Conservation (phyloP, 2,888 invertebrate species). For the Hyposoter dolosus region DNA sequence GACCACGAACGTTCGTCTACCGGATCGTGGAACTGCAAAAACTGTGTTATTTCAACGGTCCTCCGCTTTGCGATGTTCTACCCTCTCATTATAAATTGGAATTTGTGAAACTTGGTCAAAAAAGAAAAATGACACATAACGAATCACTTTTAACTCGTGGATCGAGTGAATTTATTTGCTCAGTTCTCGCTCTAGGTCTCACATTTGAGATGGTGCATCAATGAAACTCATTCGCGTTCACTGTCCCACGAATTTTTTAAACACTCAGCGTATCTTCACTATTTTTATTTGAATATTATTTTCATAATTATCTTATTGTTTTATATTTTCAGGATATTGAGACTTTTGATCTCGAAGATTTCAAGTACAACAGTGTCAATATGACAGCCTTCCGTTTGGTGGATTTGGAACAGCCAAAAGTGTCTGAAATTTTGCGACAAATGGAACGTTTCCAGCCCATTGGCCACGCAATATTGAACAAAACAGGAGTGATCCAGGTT, state of each 20-base stretch:
- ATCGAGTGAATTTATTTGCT: neutral
- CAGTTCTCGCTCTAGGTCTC: no score
- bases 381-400: slow-evolving; percentile 97
- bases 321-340: slow-evolving; percentile 90
- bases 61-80: slow-evolving; percentile 64
- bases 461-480: slow-evolving; percentile 91
- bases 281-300: neutral
- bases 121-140: slow-evolving; percentile 55
- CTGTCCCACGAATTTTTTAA: neutral
- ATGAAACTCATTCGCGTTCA: neutral
- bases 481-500: slow-evolving; percentile 89
- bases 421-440: slow-evolving; percentile 91
- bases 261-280: neutral
- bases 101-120: slow-evolving; percentile 30
- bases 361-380: slow-evolving; percentile 97
- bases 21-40: slow-evolving; percentile 49
- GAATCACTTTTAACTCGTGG: neutral
- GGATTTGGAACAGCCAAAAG: slow-evolving; percentile 91
- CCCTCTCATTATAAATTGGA: slow-evolving; percentile 76
- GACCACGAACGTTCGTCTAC: slow-evolving; percentile 56
- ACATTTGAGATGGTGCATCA: neutral
- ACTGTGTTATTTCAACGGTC: slow-evolving; percentile 73
- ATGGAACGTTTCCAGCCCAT: slow-evolving; percentile 96
- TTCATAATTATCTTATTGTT: neutral
- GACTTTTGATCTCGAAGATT: slow-evolving; percentile 94